These are phyloP conservation scores for Petaurus breviceps DNA, from an alignment of 2,113 vertebrate genomes.

Conservation along the genomic window DNA sequence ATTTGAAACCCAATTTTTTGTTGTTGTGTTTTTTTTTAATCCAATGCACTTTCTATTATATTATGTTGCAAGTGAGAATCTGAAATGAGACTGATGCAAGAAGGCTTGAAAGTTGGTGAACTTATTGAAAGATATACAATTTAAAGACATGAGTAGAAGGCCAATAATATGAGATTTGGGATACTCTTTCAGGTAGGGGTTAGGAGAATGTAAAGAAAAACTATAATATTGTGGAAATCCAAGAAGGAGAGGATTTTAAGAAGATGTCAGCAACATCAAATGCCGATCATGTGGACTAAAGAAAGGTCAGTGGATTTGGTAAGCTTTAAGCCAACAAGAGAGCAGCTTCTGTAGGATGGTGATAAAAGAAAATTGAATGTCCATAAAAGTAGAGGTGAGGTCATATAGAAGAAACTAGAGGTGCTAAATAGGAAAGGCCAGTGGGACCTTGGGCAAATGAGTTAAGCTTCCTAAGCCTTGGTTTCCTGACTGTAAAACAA, in stretches of 20 bases:
- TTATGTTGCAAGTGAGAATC: background rate
- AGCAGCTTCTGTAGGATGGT: background rate
- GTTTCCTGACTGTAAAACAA: background rate
- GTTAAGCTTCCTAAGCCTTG: background rate
- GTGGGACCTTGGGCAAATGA: background rate
- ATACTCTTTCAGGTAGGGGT: background rate
- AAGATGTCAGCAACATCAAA: background rate
- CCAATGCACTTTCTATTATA: background rate
- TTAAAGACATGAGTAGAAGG: background rate
- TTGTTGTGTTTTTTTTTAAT: background rate
- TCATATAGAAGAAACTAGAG: background rate
- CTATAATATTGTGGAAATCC: background rate
- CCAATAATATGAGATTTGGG: background rate
- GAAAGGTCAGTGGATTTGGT: background rate
- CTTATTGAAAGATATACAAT: background rate
- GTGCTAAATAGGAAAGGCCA: background rate
- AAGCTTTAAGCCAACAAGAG: background rate
- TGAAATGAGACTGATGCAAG: background rate
- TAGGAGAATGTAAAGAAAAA: background rate
- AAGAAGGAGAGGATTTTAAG: background rate
- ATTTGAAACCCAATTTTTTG: too few relatives aligned
- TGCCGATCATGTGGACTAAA: background rate
- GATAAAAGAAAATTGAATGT: background rate
- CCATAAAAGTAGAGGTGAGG: background rate
- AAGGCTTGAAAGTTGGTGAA: background rate